Evolutionary conservation across 2,888 invertebrate genomes (phyloP), one percentile per base, ranked within the genome.

Genomic region (Buathra laborator): DNA sequence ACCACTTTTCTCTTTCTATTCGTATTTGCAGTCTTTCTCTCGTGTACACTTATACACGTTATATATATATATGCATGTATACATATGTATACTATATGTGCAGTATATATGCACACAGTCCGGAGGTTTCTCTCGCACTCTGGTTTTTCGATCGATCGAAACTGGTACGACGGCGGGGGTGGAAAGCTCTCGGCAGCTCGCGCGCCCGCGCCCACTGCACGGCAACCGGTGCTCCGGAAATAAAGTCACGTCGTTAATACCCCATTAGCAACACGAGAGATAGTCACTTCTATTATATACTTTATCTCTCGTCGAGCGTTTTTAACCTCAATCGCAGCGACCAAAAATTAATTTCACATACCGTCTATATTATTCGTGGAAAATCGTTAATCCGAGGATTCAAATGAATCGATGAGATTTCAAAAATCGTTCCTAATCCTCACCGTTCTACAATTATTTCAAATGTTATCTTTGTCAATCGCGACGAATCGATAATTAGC

Each of bases 191-290:
- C 59, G 24, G 24, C 24, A 43, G 71, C 44, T 74, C 53, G 64
- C 51, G 75, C 80, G 75, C 77, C 81, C 78, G 78, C 78, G 78
- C 78, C 62, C 70, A 89, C 90, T 88, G 89, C 90, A 91, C 91
- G 87, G 91, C 90, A 90, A 90, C 90, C 87, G 89, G 89, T 86
- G 89, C 89, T 88, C 88, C 90, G 90, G 89, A 90, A 90, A 90
- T 90, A 90, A 90, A 89, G 86, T 87, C 88, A 88, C 88, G 89
- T 88, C 89, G 86, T 89, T 90, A 90, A 90, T 90, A 88, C 74
- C 78, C 78, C 81, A 84, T 84, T 81, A 84, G 72, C 51, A 76
- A 62, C 59, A 59, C 29, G 59, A 59, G 29, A 32, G 29, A 59
- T 59, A 59, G 14, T 59, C 59, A 29, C 3, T 59, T 59, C 59